Conservation (phyloP, 2,113 vertebrate species). For the Eubucco bourcierii region DNA sequence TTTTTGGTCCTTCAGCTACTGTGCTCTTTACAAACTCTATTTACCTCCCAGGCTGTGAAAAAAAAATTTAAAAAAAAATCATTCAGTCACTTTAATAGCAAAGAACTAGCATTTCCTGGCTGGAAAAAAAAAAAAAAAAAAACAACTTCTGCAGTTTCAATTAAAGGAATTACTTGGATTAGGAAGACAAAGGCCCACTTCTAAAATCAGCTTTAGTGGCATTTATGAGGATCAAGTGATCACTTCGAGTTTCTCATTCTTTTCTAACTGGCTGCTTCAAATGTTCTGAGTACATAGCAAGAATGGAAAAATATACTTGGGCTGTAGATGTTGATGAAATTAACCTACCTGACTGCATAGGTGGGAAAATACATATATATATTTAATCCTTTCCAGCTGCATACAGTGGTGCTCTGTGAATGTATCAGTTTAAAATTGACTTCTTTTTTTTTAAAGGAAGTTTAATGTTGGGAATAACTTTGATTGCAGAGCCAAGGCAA, state of each 20-base stretch:
- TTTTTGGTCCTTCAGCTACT: background rate
- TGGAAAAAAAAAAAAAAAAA: constrained; percentile 10
- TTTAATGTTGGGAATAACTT: background rate
- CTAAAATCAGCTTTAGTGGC: constrained; percentile 31
- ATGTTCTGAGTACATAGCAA: background rate
- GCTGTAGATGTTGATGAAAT: background rate
- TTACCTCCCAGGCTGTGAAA: background rate
- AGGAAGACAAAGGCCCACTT: constrained; percentile 56
- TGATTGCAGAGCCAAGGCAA: background rate
- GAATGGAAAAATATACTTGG: background rate
- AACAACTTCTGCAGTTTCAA: constrained; percentile 40
- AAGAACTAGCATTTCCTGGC: background rate
- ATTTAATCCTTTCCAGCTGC: constrained; percentile 16
- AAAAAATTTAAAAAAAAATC: background rate
- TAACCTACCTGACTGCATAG: background rate
- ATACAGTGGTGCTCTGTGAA: background rate
- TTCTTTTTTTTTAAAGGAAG: background rate
- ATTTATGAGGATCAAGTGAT: constrained; percentile 56
- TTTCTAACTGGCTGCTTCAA: constrained; percentile 24
- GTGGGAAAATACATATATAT: background rate
- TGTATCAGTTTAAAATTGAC: background rate
- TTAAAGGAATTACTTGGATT: constrained; percentile 66
- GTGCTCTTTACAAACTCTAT: background rate
- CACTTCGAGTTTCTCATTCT: constrained; percentile 37
- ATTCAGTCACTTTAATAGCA: background rate